Base-by-base conservation (phyloP, 2,888 invertebrate species). In the Nebria salina region DNA sequence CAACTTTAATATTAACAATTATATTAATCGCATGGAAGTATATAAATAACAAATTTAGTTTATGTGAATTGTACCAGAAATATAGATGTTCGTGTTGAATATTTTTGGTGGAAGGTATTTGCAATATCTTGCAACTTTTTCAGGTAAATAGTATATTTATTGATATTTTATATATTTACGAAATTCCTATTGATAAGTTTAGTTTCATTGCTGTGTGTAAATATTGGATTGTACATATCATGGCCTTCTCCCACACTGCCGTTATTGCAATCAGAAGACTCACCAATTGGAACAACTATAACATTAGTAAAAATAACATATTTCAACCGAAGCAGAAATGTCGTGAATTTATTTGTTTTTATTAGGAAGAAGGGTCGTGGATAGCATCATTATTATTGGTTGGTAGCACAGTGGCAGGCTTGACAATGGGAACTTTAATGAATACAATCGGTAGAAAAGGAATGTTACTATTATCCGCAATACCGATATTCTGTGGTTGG, bases 221-320 rank as follows among this genome's bases (percentile, higher is more conserved):
- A 86, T n/a, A n/a, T 64, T 41, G 90, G 91, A 11, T 90, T 90
- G 41, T 88, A 88, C 7, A 85, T 90, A 77, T 90, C 91, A 8
- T 92, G 91, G 91, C 88, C 91, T 0, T 91, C 92, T 0, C 91
- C 92, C n/a, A 91, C 90, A 41, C 88, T 91, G 84, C 91, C 91
- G 68, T 90, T 90, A 86, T 88, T 91, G 85, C 82, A 75, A 13
- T 80, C 77, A 34, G 73, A 73, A 0, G 43, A 83, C 77, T 82
- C 83, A 6, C 82, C 83, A 26, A 81, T 83, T 75, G 82, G 82
- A 75, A n/a, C 34, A 9, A 75, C 74, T 26, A 73, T 83, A 6
- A 75, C 82, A 13, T 20, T 65, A 9, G 83, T 83, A 83, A 77
- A 5, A 65, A 66, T 34, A 4, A 4, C 34, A 34, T 34, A 4